phyloP scores from a whole-genome alignment of 2,113 vertebrate species.

The Tachysurus fulvidraco region DNA sequence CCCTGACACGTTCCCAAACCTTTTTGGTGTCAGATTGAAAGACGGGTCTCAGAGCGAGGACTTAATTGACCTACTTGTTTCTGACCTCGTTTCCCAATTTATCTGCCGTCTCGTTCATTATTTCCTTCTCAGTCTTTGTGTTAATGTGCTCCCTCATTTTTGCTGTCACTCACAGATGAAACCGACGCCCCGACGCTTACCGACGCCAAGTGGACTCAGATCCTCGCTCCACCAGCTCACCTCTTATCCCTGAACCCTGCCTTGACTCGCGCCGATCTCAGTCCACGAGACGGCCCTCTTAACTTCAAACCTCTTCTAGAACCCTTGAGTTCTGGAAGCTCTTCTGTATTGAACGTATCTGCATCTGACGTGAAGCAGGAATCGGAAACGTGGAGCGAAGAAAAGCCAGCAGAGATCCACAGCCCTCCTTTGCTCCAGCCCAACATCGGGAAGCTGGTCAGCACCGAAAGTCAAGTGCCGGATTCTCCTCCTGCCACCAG shows the following conservation, averaged over 20 bases:
- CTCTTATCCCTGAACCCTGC: slow-evolving; percentile 80
- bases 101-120: slow-evolving; percentile 49
- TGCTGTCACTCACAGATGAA: slow-evolving; percentile 78
- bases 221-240: slow-evolving; percentile 83
- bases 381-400: slow-evolving; percentile 76
- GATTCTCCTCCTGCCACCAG: slow-evolving; percentile 67
- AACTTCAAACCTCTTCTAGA: slow-evolving; percentile 80
- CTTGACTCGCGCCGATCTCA: slow-evolving; percentile 73
- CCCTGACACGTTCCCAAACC: slow-evolving; percentile 45
- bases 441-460: slow-evolving; percentile 77
- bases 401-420: slow-evolving; percentile 75
- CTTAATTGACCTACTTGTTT: slow-evolving; percentile 65
- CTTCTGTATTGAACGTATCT: slow-evolving; percentile 66
- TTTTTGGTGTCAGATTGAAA: slow-evolving; percentile 59
- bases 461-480: slow-evolving; percentile 61
- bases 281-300: slow-evolving; percentile 79
- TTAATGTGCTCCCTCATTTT: background rate
- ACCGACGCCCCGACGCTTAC: slow-evolving; percentile 83
- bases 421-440: slow-evolving; percentile 73
- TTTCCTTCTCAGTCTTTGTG: background rate
- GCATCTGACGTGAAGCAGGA: slow-evolving; percentile 71
- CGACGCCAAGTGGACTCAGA: slow-evolving; percentile 93
- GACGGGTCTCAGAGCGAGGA: slow-evolving; percentile 55
- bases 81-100: slow-evolving; percentile 67
- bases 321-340: slow-evolving; percentile 63